phyloP scores from a whole-genome alignment of 2,888 invertebrate species.

The Hesperia comma region DNA sequence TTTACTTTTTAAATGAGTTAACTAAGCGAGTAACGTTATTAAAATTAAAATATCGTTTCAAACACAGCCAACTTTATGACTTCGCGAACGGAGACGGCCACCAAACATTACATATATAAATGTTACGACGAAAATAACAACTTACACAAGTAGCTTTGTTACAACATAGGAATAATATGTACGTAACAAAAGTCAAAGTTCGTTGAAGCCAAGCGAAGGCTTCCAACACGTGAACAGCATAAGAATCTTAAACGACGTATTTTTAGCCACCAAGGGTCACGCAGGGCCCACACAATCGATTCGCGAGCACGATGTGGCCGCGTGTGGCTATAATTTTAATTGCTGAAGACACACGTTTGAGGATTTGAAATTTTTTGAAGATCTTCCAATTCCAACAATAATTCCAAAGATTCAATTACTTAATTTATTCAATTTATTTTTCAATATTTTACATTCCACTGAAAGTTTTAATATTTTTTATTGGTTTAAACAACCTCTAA shows the following conservation, averaged over 20 bases:
- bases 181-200: conserved; percentile 22
- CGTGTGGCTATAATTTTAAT: conserved; percentile 16
- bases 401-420: too few relatives aligned
- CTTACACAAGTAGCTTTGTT: neutral
- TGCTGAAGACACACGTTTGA: neutral
- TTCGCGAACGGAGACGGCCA: neutral
- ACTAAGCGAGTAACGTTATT: too few relatives aligned
- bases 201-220: conserved; percentile 18
- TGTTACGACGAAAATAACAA: neutral
- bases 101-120: neutral
- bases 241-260: conserved; percentile 28
- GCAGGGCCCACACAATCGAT: conserved; percentile 16
- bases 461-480: neutral
- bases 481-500: too few relatives aligned
- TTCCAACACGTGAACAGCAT: conserved; percentile 20
- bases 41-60: too few relatives aligned
- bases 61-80: neutral
- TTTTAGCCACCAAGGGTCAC: conserved; percentile 26
- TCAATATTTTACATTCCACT: too few relatives aligned
- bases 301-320: conserved; percentile 1
- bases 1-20: too few relatives aligned
- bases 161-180: neutral
- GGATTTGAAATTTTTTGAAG: neutral
- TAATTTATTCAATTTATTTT: too few relatives aligned
- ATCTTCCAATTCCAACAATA: too few relatives aligned